Evolutionary conservation across 2,797 vertebrate genomes (phyloP).

Genomic region (Basileuterus tristriatus): DNA sequence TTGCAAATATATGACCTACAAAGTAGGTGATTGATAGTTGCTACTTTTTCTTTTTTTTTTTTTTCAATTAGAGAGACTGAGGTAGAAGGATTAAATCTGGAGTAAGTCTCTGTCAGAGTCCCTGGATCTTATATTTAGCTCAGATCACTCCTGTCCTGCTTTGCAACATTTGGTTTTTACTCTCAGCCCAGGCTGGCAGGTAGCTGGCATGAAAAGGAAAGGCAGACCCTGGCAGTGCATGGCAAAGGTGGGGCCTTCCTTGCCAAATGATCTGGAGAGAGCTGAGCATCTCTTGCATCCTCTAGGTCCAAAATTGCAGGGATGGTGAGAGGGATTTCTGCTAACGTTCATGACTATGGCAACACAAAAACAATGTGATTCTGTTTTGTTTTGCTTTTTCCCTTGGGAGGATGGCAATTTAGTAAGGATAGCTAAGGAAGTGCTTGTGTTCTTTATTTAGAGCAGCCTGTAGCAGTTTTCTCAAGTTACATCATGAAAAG

Average conservation of each 20-base stretch:
- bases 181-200: neutral
- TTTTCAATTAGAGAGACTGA: neutral
- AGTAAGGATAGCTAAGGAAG: neutral
- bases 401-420: neutral
- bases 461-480: neutral
- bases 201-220: neutral
- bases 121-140: neutral
- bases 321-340: neutral
- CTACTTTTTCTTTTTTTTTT: neutral
- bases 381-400: neutral
- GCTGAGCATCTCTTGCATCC: neutral
- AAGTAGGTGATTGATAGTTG: slow-evolving; percentile 8
- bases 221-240: neutral
- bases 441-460: neutral
- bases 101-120: neutral
- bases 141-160: neutral
- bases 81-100: neutral
- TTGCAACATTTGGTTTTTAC: neutral
- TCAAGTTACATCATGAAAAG: neutral
- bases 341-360: neutral
- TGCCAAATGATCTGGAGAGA: neutral
- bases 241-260: neutral
- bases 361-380: neutral
- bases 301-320: neutral
- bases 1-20: slow-evolving; percentile 42